Base-by-base conservation (phyloP, 2,113 vertebrate genomes). In the Rhegmatorhina hoffmannsi region DNA sequence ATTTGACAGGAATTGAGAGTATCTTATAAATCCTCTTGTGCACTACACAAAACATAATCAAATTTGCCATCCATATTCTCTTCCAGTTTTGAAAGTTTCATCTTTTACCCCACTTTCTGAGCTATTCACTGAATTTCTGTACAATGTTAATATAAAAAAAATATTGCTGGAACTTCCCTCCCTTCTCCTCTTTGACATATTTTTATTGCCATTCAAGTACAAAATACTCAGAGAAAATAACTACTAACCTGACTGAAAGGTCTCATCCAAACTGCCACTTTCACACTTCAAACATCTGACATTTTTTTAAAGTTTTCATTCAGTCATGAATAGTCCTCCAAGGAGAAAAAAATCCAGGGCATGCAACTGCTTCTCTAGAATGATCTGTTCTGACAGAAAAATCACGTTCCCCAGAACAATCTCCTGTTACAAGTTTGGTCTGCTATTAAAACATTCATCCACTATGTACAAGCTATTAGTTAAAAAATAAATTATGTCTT, bases 211-310 rank as follows among this genome's bases (percentile, higher is more conserved):
- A 50, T n/a, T 84, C 17, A 79, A 89, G 26, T 66, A 73, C 7
- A 84, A 93, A 92, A 73, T 33, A 85, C 17, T 64, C 52, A 56
- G 50, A 83, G 58, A 18, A 81, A 73, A 38, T 38, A 47, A 89
- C 31, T 87, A 98, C 98, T 98, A 89, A 98, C 98, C 98, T 99
- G 98, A 96, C 97, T 98, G 89, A 98, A 99, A 29, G 98, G 98
- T 67, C 98, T 97, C 76, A 98, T 98, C 31, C 98, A 89, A 47
- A 98, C 98, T 10, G 98, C 98, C 77, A 98, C 98, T 96, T 97
- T 98, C 86, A 99, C 98, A 34, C 98, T 96, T 96, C 98, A 98
- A 53, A 91, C 89, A 77, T 89, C 36, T 46, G 97, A 97, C 97
- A 94, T 97, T 34, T 96, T 96, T 96, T 94, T 92, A 84, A 75